Evolutionary conservation across 2,888 invertebrate species (phyloP).

Genomic region (Agrypnus murinus): DNA sequence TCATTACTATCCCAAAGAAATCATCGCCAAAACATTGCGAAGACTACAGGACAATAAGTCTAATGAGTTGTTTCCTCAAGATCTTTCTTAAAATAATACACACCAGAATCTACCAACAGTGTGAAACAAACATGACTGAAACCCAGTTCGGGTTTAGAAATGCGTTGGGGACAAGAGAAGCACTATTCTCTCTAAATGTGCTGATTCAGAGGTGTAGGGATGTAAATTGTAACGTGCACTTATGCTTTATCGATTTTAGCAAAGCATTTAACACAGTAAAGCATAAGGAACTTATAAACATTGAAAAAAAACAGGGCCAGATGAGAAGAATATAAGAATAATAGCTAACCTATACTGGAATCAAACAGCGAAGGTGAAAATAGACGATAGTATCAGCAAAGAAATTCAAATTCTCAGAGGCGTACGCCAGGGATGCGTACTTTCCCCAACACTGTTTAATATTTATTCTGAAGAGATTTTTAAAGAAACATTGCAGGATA

Average conservation of each 20-base stretch:
- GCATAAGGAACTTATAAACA: too few relatives aligned
- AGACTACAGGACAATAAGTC: too few relatives aligned
- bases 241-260: constrained; percentile 31
- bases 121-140: too few relatives aligned
- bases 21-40: too few relatives aligned
- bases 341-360: constrained; percentile 32
- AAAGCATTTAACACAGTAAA: constrained; percentile 44
- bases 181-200: too few relatives aligned
- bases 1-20: too few relatives aligned
- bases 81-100: too few relatives aligned
- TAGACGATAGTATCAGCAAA: background rate
- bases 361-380: constrained; percentile 6
- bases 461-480: constrained; percentile 15
- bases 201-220: too few relatives aligned
- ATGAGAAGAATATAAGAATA: constrained; percentile 29
- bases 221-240: background rate
- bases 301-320: constrained; percentile 33
- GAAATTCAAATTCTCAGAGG: constrained; percentile 24
- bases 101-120: too few relatives aligned
- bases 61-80: too few relatives aligned
- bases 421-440: constrained; percentile 23
- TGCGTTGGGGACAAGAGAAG: background rate
- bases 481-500: constrained; percentile 5
- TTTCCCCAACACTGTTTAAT: constrained; percentile 19
- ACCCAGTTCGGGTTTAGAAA: too few relatives aligned